These are phyloP conservation scores for Brachionus sp. DNA, from an alignment of 1,140 invertebrate species.

Conservation along the genomic window DNA sequence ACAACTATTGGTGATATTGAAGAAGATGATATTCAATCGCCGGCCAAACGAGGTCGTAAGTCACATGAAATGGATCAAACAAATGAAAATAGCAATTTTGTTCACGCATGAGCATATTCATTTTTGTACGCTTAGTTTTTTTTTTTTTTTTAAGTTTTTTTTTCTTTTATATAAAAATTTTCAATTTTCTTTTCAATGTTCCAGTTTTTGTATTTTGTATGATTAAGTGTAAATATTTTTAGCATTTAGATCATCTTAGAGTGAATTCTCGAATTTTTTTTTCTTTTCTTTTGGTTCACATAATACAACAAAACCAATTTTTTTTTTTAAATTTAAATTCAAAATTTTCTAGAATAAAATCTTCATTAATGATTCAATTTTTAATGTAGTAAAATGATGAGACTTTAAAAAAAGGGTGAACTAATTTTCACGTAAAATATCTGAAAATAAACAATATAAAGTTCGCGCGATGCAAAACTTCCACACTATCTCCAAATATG, in stretches of 20 bases:
- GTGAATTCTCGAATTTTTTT: background rate
- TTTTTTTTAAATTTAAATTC: background rate
- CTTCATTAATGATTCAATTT: background rate
- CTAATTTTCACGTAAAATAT: too few species aligned
- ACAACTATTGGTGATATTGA: conserved; percentile 4
- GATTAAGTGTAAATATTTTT: conserved; percentile 3
- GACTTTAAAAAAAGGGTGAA: too few species aligned
- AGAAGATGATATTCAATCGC: background rate
- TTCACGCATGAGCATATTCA: background rate
- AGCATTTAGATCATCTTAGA: conserved; percentile 15
- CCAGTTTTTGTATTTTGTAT: conserved; percentile 9
- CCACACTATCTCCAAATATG: too few species aligned
- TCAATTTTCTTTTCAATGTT: background rate
- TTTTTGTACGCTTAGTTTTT: background rate
- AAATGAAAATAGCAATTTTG: conserved; percentile 19
- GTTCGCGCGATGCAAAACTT: too few species aligned
- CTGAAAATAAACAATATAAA: too few species aligned
- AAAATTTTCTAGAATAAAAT: background rate
- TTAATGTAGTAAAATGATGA: too few species aligned
- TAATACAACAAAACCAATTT: background rate
- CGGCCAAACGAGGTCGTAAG: background rate
- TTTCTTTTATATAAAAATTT: background rate
- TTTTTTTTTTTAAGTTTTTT: background rate
- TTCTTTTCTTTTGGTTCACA: background rate
- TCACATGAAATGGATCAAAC: conserved; percentile 7